Conservation (phyloP, 2,113 vertebrate genomes). For the Gavialis gangeticus region DNA sequence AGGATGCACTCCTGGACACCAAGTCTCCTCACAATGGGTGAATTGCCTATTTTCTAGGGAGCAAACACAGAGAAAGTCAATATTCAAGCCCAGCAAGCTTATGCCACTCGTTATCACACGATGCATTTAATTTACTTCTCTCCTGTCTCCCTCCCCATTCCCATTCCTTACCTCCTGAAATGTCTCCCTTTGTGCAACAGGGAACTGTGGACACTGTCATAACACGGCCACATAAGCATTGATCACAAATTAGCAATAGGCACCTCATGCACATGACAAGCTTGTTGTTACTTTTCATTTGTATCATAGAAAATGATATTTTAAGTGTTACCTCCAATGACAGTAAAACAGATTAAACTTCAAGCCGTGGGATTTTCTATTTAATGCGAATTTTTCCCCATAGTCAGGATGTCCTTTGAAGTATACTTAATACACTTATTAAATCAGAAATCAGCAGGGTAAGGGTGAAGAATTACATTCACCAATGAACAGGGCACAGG, state of each 20-base stretch:
- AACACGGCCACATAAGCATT: not conserved
- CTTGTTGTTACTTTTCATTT: not conserved
- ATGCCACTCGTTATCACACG: not conserved
- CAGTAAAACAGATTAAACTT: not conserved
- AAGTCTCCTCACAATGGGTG: constrained; percentile 90
- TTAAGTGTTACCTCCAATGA: not conserved
- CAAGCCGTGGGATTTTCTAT: not conserved
- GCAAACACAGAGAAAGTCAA: not conserved
- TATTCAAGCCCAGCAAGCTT: not conserved
- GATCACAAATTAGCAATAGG: not conserved
- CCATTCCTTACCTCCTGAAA: not conserved
- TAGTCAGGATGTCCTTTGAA: not conserved
- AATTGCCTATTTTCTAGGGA: constrained; percentile 90
- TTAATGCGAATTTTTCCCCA: not conserved
- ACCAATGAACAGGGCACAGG: not conserved
- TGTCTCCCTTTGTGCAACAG: not conserved
- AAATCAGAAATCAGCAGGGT: not conserved
- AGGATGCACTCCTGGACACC: constrained; percentile 93
- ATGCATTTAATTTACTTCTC: accelerated
- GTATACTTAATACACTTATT: not conserved
- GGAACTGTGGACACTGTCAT: not conserved
- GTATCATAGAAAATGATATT: not conserved
- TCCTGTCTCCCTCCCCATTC: not conserved
- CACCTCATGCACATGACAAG: not conserved
- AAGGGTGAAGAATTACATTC: not conserved